phyloP scores from a whole-genome alignment of 2,113 vertebrate species.

The Aptenodytes forsteri region DNA sequence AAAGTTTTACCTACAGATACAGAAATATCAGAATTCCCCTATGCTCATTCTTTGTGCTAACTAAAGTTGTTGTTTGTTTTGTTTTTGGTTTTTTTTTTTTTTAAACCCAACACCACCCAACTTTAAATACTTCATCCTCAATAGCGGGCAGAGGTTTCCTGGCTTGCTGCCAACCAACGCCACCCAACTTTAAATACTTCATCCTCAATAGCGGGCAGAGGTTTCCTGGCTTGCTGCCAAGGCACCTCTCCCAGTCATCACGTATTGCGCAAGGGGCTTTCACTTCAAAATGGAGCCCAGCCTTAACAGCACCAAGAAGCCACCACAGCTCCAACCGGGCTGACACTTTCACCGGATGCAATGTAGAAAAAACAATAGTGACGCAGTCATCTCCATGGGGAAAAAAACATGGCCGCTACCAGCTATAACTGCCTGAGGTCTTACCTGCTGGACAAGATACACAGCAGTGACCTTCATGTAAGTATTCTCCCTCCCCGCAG shows the following conservation, averaged over 20 bases:
- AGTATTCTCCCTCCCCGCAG: not conserved
- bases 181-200: rapidly evolving
- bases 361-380: rapidly evolving
- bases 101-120: rapidly evolving
- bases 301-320: not conserved
- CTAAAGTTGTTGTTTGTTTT: no score
- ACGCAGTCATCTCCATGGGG: rapidly evolving
- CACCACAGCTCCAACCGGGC: not conserved
- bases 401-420: rapidly evolving
- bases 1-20: not conserved
- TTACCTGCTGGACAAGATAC: conserved; percentile 24
- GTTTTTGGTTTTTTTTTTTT: not conserved
- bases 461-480: not conserved
- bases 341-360: rapidly evolving
- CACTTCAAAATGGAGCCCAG: rapidly evolving
- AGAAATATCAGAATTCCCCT: not conserved
- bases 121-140: not conserved
- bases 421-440: not conserved
- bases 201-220: not conserved
- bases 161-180: not conserved
- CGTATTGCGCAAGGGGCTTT: not conserved
- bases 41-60: rapidly evolving
- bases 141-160: not conserved
- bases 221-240: not conserved
- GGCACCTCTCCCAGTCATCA: not conserved